These are phyloP conservation scores for Catalaphyllia jardinei DNA, from an alignment of 64 coral and sea anemone genomes.

Conservation along the genomic window DNA sequence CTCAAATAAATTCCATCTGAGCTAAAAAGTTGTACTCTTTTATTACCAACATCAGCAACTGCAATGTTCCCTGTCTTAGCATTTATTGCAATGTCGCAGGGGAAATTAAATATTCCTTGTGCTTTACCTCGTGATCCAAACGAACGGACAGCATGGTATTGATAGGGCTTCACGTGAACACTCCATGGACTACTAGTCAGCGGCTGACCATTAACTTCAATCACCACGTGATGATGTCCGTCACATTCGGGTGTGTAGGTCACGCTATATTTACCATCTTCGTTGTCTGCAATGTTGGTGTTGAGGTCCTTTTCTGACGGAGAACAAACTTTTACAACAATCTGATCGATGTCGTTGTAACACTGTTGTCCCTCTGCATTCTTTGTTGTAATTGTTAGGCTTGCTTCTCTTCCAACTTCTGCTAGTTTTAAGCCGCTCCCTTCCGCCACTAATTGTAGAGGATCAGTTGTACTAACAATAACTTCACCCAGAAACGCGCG, in stretches of 20 bases:
- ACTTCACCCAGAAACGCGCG: slow-evolving; percentile 1
- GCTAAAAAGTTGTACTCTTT: no score
- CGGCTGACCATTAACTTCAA: slow-evolving; percentile 13
- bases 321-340: not conserved
- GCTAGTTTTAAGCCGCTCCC: slow-evolving; percentile 1
- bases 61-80: not conserved
- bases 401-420: not conserved
- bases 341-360: no score
- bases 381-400: slow-evolving; percentile 23
- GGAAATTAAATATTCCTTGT: not conserved
- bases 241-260: not conserved
- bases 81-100: slow-evolving; percentile 2
- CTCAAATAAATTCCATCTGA: no score
- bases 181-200: slow-evolving; percentile 3
- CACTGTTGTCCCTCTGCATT: no score
- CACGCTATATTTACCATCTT: not conserved
- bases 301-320: not conserved
- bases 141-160: not conserved
- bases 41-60: not conserved
- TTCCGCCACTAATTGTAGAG: not conserved
- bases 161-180: not conserved
- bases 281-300: not conserved
- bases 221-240: not conserved
- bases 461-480: slow-evolving; percentile 28
- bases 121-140: not conserved